Percentiles rank a stretch among this genome's conserved stretches.
Evolutionary conservation across 2,888 invertebrate species (phyloP).

Genomic region (Phyllotreta striolata): DNA sequence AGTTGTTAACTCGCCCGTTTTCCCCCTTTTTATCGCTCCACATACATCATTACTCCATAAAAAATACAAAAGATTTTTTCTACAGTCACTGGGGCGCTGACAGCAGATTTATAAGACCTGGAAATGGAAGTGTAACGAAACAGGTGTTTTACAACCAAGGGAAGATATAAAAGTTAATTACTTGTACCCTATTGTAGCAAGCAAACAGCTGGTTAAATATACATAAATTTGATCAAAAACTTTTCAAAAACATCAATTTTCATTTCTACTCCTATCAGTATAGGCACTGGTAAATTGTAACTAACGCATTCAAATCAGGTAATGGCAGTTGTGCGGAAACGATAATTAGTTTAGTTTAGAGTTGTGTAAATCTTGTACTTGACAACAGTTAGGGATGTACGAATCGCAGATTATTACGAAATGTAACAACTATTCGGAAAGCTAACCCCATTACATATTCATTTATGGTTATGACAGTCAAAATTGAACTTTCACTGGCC

Average conservation of each 20-base stretch:
- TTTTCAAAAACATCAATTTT: no score
- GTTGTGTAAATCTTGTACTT: conserved; percentile 26
- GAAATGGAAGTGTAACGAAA: conserved; percentile 35
- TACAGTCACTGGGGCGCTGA: conserved; percentile 31
- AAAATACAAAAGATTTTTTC: conserved; percentile 24
- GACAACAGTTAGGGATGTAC: conserved; percentile 22
- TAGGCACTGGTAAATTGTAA: no score
- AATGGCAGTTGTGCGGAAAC: conserved; percentile 20
- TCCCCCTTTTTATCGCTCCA: background rate
- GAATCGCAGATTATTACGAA: conserved; percentile 18
- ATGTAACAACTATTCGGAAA: conserved; percentile 24
- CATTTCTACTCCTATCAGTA: no score
- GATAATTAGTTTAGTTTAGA: conserved; percentile 27
- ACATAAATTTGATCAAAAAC: no score
- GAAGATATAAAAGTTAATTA: conserved; percentile 47
- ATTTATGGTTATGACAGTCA: conserved; percentile 26
- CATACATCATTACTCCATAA: conserved; percentile 19
- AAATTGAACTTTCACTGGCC: conserved; percentile 11
- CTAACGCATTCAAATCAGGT: conserved; percentile 7
- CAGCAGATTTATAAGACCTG: conserved; percentile 30
- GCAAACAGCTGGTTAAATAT: no score
- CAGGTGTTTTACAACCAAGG: conserved; percentile 37
- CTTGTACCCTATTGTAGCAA: conserved; percentile 42
- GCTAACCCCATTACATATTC: conserved; percentile 28
- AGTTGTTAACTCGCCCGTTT: conserved; percentile 4